Percentiles rank a stretch among this genome's conserved stretches.
Conservation (phyloP, 2,113 vertebrate species). For the Syngnathus typhle region DNA sequence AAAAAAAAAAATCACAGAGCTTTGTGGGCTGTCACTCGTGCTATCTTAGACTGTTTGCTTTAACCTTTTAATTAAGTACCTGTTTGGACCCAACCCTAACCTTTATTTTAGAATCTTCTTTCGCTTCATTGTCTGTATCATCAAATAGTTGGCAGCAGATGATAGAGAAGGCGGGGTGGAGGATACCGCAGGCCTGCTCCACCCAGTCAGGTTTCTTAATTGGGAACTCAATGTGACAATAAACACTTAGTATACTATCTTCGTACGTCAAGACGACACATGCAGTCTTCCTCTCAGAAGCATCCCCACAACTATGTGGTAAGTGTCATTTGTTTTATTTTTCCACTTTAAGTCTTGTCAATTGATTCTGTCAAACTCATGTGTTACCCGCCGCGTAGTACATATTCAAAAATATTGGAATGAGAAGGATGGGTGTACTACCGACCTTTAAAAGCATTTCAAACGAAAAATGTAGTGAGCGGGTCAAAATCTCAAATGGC, state of each 20-base stretch:
- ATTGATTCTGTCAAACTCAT: neutral
- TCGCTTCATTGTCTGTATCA: conserved; percentile 68
- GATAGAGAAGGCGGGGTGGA: neutral
- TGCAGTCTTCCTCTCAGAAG: conserved; percentile 9
- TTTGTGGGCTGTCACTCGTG: neutral
- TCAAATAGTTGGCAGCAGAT: conserved; percentile 64
- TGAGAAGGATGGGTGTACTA: too few relatives aligned
- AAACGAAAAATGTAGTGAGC: too few relatives aligned
- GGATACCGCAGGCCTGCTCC: too few relatives aligned
- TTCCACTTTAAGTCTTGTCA: neutral
- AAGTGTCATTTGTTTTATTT: conserved; percentile 10
- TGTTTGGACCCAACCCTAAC: neutral
- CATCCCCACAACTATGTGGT: conserved; percentile 37
- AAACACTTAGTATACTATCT: conserved; percentile 67
- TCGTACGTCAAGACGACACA: conserved; percentile 63
- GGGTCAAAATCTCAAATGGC: too few relatives aligned
- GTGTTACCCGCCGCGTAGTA: neutral
- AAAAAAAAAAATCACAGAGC: too few relatives aligned
- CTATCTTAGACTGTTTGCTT: neutral
- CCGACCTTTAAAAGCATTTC: too few relatives aligned
- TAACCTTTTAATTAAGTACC: neutral
- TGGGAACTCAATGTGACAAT: conserved; percentile 73
- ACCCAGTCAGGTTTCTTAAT: conserved; percentile 61
- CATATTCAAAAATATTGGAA: too few relatives aligned
- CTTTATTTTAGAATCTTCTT: conserved; percentile 18